Base-by-base conservation (phyloP, 2,113 vertebrate species). In the Trematocara marginatum region DNA sequence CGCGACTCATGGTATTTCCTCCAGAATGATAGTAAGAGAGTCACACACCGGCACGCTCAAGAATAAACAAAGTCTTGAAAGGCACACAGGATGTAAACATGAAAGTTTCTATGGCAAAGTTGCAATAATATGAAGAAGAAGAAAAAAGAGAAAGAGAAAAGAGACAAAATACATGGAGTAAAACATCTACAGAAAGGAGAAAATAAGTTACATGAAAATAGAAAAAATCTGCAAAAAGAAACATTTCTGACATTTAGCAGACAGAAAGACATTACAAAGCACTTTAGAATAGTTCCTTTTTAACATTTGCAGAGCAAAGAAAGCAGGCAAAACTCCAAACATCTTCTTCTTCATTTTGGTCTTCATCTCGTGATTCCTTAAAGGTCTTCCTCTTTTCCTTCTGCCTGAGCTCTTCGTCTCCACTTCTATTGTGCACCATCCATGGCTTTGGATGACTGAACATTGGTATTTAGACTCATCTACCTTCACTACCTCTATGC, bases 1-100 rank as follows among this genome's bases (percentile, higher is more conserved):
- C 85, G 94, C 92, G 90, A 95, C 93, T 90, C 52, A 18, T 92
- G 92, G 93, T 83, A 95, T 94, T 94, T 94, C 93, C 93, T 93
- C 81, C 80, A 82, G 86, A 85, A 79, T 89, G 92, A 91, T 93
- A 92, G 91, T 88, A 87, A 86, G 91, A 92, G 89, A 94, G 90
- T 91, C 90, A 84, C 86, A 89, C 86, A 92, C 86, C 66, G 69
- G 89, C 89, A 78, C 90, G 81, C 78, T 20, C 29, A 23, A 88
- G 87, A 51, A 88, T 90, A 94, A 93, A 94, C 91, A 93, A 23
- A 57, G 80, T n/a, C 80, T 84, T 88, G 92, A 92, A 88, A 90
- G 64, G 78, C 85, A 47, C 64, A 89, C 78, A 69, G 85, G 91
- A 88, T 87, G 86, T 92, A 91, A 93, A 92, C 92, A 93, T 20